Conservation (phyloP, 2,113 vertebrate species). For the Ahaetulla prasina region DNA sequence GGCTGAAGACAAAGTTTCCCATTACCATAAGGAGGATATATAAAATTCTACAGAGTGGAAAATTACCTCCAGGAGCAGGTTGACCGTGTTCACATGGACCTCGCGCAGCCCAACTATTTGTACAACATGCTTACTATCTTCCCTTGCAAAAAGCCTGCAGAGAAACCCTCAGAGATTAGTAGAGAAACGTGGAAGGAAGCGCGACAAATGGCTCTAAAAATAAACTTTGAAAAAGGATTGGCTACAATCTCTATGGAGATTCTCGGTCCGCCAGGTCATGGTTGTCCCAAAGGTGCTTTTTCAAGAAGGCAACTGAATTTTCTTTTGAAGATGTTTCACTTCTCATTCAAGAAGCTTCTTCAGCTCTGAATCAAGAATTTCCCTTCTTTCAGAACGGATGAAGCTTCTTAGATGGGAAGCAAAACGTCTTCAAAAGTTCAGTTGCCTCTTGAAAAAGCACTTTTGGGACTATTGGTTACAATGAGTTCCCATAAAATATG, state of each 20-base stretch:
- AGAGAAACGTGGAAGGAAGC: neutral
- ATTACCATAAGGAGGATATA: too few relatives aligned
- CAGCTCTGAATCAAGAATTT: too few relatives aligned
- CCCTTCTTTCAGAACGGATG: too few relatives aligned
- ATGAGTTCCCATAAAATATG: neutral
- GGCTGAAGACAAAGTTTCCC: neutral
- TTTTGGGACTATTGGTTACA: neutral
- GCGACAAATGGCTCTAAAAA: neutral
- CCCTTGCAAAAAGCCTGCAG: slow-evolving; percentile 83
- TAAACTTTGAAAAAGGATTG: neutral
- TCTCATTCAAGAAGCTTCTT: too few relatives aligned
- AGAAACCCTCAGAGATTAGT: slow-evolving; percentile 20
- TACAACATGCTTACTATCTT: slow-evolving; percentile 82
- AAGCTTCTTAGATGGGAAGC: too few relatives aligned
- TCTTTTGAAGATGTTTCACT: too few relatives aligned
- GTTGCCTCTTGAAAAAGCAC: too few relatives aligned
- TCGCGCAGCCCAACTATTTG: slow-evolving; percentile 83
- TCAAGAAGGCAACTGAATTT: too few relatives aligned
- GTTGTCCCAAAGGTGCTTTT: too few relatives aligned
- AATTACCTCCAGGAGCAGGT: slow-evolving; percentile 82
- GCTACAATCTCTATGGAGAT: neutral
- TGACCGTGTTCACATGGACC: slow-evolving; percentile 77
- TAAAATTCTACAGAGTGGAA: neutral
- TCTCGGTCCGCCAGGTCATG: too few relatives aligned
- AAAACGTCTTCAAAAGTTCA: too few relatives aligned